Percentiles rank a stretch among this genome's conserved stretches.
Conservation (phyloP, 2,888 invertebrate species). For the Trissolcus japonicus region DNA sequence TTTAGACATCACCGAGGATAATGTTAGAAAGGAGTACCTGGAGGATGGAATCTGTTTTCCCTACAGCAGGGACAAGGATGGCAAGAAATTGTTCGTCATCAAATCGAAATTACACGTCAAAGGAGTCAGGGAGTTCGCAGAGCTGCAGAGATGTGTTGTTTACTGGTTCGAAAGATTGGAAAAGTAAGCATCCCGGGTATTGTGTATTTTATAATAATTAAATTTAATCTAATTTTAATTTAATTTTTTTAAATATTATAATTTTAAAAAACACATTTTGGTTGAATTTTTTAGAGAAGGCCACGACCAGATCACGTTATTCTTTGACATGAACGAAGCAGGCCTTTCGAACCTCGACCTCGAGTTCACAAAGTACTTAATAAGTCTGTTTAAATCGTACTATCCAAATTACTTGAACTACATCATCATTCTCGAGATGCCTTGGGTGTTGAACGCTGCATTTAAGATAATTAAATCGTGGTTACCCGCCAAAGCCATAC, state of each 20-base stretch:
- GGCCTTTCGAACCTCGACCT: slow-evolving; percentile 93
- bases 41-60: slow-evolving; percentile 87
- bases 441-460: slow-evolving; percentile 93
- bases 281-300: slow-evolving; percentile 78
- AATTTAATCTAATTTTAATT: no score
- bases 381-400: slow-evolving; percentile 90
- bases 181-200: no score
- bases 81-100: slow-evolving; percentile 85
- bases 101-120: slow-evolving; percentile 89
- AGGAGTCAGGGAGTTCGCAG: slow-evolving; percentile 85
- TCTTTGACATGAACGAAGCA: slow-evolving; percentile 94
- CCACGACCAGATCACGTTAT: slow-evolving; percentile 86
- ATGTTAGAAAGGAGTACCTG: slow-evolving; percentile 84
- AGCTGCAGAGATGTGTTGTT: slow-evolving; percentile 87
- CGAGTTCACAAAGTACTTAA: slow-evolving; percentile 92
- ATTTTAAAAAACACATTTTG: background rate
- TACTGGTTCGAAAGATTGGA: slow-evolving; percentile 91
- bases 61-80: slow-evolving; percentile 88
- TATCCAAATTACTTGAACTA: slow-evolving; percentile 93
- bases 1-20: slow-evolving; percentile 83
- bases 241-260: no score
- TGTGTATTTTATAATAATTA: no score
- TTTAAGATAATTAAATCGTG: slow-evolving; percentile 93
- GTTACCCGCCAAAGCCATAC: slow-evolving; percentile 91
- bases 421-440: slow-evolving; percentile 94